phyloP scores from a whole-genome alignment of 1,140 invertebrate genomes.

The Scaptomyza graminum region DNA sequence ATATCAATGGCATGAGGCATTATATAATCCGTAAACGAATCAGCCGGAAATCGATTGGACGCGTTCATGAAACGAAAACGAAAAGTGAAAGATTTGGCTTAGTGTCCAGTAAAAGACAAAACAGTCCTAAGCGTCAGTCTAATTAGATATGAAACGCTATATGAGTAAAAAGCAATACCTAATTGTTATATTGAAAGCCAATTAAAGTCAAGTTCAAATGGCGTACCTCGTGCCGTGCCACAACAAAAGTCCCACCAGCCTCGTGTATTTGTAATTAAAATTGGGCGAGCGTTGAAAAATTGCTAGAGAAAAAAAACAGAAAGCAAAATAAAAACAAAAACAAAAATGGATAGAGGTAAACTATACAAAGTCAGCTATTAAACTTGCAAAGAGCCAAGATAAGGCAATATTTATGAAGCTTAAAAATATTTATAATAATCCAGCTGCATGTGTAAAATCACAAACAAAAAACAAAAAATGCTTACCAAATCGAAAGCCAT shows the following conservation, averaged over 20 bases:
- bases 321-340: not conserved
- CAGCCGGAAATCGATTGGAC: slow-evolving; percentile 55
- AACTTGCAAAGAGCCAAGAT: slow-evolving; percentile 18
- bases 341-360: slow-evolving; percentile 11
- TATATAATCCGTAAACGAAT: slow-evolving; percentile 46
- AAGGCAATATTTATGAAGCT: slow-evolving; percentile 5
- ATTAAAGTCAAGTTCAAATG: slow-evolving; percentile 80
- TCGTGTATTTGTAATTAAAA: slow-evolving; percentile 65
- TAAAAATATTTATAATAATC: not conserved
- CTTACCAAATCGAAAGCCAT: not conserved
- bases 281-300: slow-evolving; percentile 71
- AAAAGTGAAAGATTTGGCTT: slow-evolving; percentile 69
- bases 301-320: slow-evolving; percentile 28
- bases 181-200: slow-evolving; percentile 73
- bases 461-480: not conserved
- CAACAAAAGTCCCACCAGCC: slow-evolving; percentile 34
- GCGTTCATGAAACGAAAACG: slow-evolving; percentile 67
- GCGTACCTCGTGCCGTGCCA: slow-evolving; percentile 58
- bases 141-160: slow-evolving; percentile 40
- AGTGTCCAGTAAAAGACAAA: slow-evolving; percentile 55
- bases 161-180: slow-evolving; percentile 28
- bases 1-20: slow-evolving; percentile 41
- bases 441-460: slow-evolving; percentile 7
- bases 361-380: slow-evolving; percentile 42
- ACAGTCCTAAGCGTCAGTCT: slow-evolving; percentile 27